Base-by-base conservation (phyloP, 2,888 invertebrate genomes). In the Linnaemya tessellans region DNA sequence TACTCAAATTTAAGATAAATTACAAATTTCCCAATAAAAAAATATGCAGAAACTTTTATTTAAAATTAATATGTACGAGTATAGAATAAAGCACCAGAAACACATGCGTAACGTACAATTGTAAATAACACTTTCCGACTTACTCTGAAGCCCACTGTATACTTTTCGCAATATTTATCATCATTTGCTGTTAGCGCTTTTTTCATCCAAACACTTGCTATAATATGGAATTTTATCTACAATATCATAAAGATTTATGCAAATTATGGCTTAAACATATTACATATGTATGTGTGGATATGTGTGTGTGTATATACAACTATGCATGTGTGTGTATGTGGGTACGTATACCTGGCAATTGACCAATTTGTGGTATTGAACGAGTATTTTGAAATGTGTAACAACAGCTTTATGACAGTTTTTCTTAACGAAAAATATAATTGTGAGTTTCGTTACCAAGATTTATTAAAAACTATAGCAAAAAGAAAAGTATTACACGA, bases 291-390 rank as follows among this genome's bases (percentile, higher is more conserved):
- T n/a, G 18, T 13, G 38, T 20, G 1, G 43, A 1, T 22, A n/a
- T 3, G 15, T 30, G 38, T 54, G 20, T n/a, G 8, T n/a, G 51
- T n/a, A n/a, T 51, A 18, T n/a, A n/a, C n/a, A n/a, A n/a, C n/a
- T n/a, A n/a, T n/a, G n/a, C n/a, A n/a, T n/a, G n/a, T 30, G 30
- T 49, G 7, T 5, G 10, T 38, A n/a, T 41, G 22, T 20, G 22
- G 0, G 22, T 38, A 64, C 11, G 38, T 62, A 46, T 30, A 22
- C 49, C 64, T 85, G 85, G 85, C 79, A 85, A 82, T 85, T 82
- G 82, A 85, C 85, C 85, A 85, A 85, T 85, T 82, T 85, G 60
- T 75, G 70, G 35, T 62, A 58, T 77, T 80, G 75, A n/a, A n/a
- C n/a, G n/a, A n/a, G n/a, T 81, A 73, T 73, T 73, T 82, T 75